phyloP scores from a whole-genome alignment of 1,140 invertebrate genomes.

The Drosophila funebris region DNA sequence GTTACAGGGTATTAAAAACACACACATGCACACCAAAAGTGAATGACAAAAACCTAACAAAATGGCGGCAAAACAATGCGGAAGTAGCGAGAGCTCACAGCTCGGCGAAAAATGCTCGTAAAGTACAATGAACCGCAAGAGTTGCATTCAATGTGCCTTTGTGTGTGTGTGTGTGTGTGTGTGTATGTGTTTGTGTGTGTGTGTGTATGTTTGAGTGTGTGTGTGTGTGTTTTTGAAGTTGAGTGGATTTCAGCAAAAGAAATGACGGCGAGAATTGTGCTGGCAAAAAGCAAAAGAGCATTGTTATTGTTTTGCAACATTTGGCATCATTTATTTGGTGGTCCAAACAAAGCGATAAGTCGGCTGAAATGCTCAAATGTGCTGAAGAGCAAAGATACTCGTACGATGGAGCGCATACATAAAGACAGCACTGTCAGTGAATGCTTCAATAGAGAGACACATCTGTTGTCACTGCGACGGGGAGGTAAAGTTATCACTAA shows the following conservation, averaged over 20 bases:
- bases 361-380: slow-evolving; percentile 32
- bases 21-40: slow-evolving; percentile 9
- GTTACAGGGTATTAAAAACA: not conserved
- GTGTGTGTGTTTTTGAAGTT: slow-evolving; percentile 37
- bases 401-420: not conserved
- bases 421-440: not conserved
- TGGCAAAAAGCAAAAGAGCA: slow-evolving; percentile 38
- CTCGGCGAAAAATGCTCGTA: slow-evolving; percentile 55
- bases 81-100: slow-evolving; percentile 57
- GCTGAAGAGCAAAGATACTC: slow-evolving; percentile 12
- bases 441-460: not conserved
- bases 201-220: not conserved
- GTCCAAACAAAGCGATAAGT: slow-evolving; percentile 51
- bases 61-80: slow-evolving; percentile 67
- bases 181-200: slow-evolving; percentile 5
- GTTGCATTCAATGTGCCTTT: slow-evolving; percentile 37
- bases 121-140: slow-evolving; percentile 75
- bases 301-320: slow-evolving; percentile 61
- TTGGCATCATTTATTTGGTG: slow-evolving; percentile 56
- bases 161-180: not conserved
- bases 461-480: slow-evolving; percentile 2
- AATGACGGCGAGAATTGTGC: slow-evolving; percentile 46
- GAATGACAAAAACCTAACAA: slow-evolving; percentile 66
- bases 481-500: not conserved
- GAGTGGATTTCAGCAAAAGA: slow-evolving; percentile 66